These are phyloP conservation scores for Melipona beecheii DNA, from an alignment of 2,888 invertebrate species.

Conservation along the genomic window DNA sequence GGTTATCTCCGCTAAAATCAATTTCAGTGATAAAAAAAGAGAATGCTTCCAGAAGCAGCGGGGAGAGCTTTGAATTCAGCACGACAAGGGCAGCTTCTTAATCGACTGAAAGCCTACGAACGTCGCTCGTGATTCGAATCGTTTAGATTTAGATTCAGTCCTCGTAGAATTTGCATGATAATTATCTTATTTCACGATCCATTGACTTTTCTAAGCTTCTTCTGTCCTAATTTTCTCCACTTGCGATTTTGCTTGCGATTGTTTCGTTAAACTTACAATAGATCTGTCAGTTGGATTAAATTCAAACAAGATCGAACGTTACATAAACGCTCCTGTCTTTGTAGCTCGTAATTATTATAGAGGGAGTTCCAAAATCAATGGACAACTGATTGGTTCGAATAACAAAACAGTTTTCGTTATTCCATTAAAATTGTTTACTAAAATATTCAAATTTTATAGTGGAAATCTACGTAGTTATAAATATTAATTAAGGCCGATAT, in stretches of 20 bases:
- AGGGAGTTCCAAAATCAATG: not conserved
- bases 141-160: slow-evolving; percentile 23
- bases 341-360: not conserved
- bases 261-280: not conserved
- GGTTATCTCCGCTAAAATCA: too few species aligned
- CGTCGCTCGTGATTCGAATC: slow-evolving; percentile 23
- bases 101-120: slow-evolving; percentile 34
- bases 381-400: not conserved
- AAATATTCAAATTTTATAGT: too few species aligned
- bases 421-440: too few species aligned
- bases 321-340: not conserved
- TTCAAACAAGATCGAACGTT: not conserved
- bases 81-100: not conserved
- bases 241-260: not conserved
- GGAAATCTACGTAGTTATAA: too few species aligned
- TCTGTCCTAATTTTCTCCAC: not conserved
- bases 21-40: not conserved
- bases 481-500: too few species aligned
- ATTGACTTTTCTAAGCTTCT: not conserved
- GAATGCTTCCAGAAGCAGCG: slow-evolving; percentile 22
- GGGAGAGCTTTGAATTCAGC: slow-evolving; percentile 32
- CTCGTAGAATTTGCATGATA: not conserved
- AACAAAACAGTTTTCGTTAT: too few species aligned
- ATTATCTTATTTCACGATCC: not conserved
- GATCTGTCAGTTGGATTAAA: not conserved